Evolutionary conservation across 1,140 invertebrate species (phyloP).

Genomic region (Euura lappo): DNA sequence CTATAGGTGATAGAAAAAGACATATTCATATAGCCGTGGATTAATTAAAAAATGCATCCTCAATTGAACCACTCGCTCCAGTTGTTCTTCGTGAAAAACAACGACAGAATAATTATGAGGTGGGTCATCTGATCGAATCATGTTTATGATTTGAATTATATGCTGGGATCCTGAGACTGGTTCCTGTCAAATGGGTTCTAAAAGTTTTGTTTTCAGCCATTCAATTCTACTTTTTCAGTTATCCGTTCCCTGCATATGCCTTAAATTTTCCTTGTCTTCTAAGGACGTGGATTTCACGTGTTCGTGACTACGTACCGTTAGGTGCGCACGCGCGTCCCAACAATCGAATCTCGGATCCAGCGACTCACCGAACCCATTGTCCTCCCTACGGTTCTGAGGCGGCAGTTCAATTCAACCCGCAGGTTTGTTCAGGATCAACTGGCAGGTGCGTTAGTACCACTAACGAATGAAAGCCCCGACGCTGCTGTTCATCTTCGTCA

Average conservation of each 20-base stretch:
- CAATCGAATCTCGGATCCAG: conserved; percentile 5
- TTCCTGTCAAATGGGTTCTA: too few relatives aligned
- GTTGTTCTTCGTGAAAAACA: too few relatives aligned
- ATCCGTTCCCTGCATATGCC: background rate
- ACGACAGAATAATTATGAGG: too few relatives aligned
- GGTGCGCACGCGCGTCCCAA: background rate
- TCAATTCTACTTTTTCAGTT: background rate
- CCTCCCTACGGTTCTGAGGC: background rate
- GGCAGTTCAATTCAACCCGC: conserved; percentile 1
- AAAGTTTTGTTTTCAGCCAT: too few relatives aligned
- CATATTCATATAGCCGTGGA: too few relatives aligned
- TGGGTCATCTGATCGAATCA: too few relatives aligned
- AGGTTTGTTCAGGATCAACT: conserved; percentile 4
- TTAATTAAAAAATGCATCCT: too few relatives aligned
- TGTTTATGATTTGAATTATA: too few relatives aligned
- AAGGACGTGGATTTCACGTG: background rate
- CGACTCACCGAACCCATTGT: conserved; percentile 2
- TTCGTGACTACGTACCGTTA: background rate
- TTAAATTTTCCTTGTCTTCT: background rate
- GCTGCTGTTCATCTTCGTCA: background rate
- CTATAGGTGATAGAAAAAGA: too few relatives aligned
- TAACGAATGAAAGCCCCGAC: background rate
- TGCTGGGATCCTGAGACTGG: too few relatives aligned
- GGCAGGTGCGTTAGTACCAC: background rate
- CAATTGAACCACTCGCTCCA: too few relatives aligned